These are phyloP conservation scores for Ariopsis seemanni DNA, from an alignment of 2,113 vertebrate species.

Conservation along the genomic window DNA sequence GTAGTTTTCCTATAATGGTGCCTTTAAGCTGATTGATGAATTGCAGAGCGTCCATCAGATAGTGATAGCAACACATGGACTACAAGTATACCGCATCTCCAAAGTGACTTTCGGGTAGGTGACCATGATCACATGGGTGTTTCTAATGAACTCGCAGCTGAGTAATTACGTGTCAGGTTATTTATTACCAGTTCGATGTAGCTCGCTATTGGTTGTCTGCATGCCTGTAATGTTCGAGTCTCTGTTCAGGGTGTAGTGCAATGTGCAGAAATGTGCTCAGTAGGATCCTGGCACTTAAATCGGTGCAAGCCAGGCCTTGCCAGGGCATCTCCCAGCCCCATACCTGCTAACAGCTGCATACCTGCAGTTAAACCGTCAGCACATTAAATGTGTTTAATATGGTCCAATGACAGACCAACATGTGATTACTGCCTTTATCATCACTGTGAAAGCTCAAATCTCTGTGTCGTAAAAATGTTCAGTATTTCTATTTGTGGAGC, in stretches of 20 bases:
- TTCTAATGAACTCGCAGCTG: not conserved
- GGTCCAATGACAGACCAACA: not conserved
- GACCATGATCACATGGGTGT: not conserved
- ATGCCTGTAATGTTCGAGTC: not conserved
- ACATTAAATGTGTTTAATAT: conserved; percentile 18
- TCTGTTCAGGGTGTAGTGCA: not conserved
- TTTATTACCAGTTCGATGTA: not conserved
- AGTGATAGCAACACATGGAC: not conserved
- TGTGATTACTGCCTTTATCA: conserved; percentile 1
- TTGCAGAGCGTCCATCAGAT: not conserved
- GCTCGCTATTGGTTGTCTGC: not conserved
- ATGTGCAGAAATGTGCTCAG: conserved; percentile 12
- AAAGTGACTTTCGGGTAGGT: not conserved
- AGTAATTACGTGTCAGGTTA: not conserved
- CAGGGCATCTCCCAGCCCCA: not conserved
- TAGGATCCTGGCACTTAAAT: not conserved
- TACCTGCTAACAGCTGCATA: conserved; percentile 30
- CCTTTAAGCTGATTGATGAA: not conserved
- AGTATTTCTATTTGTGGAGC: too few relatives aligned
- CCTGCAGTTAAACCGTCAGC: conserved; percentile 29
- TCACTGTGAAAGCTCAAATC: not conserved
- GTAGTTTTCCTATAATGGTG: not conserved
- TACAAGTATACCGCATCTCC: not conserved
- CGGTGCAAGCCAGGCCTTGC: not conserved
- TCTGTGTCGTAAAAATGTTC: not conserved